Evolutionary conservation across 2,888 invertebrate genomes (phyloP).

Genomic region (Drosophila formosana): DNA sequence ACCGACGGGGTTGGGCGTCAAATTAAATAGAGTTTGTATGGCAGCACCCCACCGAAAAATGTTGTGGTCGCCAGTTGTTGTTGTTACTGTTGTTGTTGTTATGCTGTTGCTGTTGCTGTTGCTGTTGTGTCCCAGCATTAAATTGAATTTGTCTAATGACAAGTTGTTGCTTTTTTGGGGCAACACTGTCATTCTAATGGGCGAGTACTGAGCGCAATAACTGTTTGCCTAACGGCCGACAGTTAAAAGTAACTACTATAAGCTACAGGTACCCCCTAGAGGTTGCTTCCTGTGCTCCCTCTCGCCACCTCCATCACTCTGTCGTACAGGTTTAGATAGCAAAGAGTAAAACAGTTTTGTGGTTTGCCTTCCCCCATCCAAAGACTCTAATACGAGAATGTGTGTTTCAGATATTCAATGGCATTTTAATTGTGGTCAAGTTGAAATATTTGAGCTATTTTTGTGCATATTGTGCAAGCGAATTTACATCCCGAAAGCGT

Average conservation of each 20-base stretch:
- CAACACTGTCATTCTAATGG: conserved; percentile 71
- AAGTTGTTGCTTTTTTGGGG: conserved; percentile 68
- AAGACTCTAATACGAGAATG: conserved; percentile 33
- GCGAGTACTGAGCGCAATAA: conserved; percentile 73
- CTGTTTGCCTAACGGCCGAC: conserved; percentile 76
- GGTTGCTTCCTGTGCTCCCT: not conserved
- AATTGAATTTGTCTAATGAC: conserved; percentile 80
- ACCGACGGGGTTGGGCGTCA: conserved; percentile 35
- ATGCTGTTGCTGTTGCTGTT: conserved; percentile 43
- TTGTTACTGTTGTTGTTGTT: conserved; percentile 23
- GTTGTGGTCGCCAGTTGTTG: conserved; percentile 66
- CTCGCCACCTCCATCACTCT: not conserved
- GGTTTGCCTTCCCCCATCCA: conserved; percentile 13
- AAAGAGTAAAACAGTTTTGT: conserved; percentile 21
- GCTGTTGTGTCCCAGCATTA: conserved; percentile 61
- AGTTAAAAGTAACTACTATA: conserved; percentile 74
- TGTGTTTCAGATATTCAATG: conserved; percentile 58
- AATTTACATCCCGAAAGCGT: conserved; percentile 21
- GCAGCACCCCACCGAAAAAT: conserved; percentile 75
- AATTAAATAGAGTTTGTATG: conserved; percentile 82
- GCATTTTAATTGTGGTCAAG: conserved; percentile 68
- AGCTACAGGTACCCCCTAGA: conserved; percentile 71
- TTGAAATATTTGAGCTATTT: conserved; percentile 36
- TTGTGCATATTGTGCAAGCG: conserved; percentile 19
- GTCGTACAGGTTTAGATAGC: conserved; percentile 26